phyloP scores from a whole-genome alignment of 2,888 invertebrate genomes.

The Pheosia gnoma region DNA sequence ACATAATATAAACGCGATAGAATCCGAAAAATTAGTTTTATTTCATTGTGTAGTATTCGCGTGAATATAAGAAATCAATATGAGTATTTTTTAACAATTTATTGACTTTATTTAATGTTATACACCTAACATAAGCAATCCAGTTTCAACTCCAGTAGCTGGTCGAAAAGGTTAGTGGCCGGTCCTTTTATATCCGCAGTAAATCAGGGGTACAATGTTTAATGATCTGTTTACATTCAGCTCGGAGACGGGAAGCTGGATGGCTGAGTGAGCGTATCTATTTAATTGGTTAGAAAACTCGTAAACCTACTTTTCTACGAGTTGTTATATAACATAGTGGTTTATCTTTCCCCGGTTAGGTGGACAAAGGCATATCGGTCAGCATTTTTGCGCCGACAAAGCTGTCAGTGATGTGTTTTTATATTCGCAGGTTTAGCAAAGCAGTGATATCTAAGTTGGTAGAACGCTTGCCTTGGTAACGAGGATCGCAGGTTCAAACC shows the following conservation, averaged over 20 bases:
- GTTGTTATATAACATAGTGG: not conserved
- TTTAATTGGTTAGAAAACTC: slow-evolving; percentile 4
- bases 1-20: too few species aligned
- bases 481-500: too few species aligned
- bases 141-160: not conserved
- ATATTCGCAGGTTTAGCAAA: too few species aligned
- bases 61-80: too few species aligned
- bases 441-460: too few species aligned
- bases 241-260: not conserved
- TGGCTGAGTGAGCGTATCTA: slow-evolving; percentile 1
- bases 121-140: not conserved
- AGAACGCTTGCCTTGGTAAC: too few species aligned
- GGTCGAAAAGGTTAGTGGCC: not conserved
- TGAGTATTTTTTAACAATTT: too few species aligned
- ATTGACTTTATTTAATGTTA: too few species aligned
- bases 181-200: slow-evolving; percentile 2
- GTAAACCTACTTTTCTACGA: slow-evolving; percentile 1
- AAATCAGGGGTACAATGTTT: slow-evolving; percentile 4
- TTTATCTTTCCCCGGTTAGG: not conserved
- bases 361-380: not conserved
- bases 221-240: slow-evolving; percentile 1
- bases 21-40: too few species aligned
- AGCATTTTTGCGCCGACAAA: not conserved
- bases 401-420: not conserved
- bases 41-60: too few species aligned